Percentiles rank a stretch among this genome's conserved stretches.
These are phyloP conservation scores for Notamacropus eugenii DNA, from an alignment of 2,797 vertebrate genomes.

Conservation along the genomic window DNA sequence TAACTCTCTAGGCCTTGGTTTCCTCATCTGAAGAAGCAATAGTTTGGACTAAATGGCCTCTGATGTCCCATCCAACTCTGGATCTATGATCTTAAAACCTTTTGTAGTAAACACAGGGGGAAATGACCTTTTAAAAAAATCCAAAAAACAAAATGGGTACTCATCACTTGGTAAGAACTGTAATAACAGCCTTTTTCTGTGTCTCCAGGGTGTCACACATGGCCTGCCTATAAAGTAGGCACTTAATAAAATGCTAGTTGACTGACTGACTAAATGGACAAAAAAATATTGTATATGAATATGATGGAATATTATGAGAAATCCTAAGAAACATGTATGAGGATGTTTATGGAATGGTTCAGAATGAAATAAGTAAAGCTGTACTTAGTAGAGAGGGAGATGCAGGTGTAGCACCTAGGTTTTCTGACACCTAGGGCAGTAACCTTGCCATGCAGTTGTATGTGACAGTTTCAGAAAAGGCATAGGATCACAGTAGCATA, in stretches of 20 bases:
- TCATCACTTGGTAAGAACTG: slow-evolving; percentile 15
- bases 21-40: background rate
- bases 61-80: background rate
- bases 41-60: background rate
- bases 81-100: background rate
- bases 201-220: background rate
- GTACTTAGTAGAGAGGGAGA: background rate
- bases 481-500: background rate
- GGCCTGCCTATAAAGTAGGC: background rate
- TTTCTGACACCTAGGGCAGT: background rate
- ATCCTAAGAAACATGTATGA: background rate
- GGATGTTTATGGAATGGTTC: background rate
- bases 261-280: background rate
- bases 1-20: background rate
- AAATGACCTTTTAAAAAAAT: slow-evolving; percentile 25
- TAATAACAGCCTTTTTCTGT: background rate
- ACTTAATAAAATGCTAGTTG: background rate
- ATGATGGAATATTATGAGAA: background rate
- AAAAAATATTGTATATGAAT: background rate
- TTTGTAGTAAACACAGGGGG: slow-evolving; percentile 23
- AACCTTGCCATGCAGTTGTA: background rate
- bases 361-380: background rate
- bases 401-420: background rate
- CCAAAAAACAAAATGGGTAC: slow-evolving; percentile 17
- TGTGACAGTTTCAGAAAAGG: background rate